phyloP scores from a whole-genome alignment of 2,888 invertebrate genomes.

The Polia nebulosa region DNA sequence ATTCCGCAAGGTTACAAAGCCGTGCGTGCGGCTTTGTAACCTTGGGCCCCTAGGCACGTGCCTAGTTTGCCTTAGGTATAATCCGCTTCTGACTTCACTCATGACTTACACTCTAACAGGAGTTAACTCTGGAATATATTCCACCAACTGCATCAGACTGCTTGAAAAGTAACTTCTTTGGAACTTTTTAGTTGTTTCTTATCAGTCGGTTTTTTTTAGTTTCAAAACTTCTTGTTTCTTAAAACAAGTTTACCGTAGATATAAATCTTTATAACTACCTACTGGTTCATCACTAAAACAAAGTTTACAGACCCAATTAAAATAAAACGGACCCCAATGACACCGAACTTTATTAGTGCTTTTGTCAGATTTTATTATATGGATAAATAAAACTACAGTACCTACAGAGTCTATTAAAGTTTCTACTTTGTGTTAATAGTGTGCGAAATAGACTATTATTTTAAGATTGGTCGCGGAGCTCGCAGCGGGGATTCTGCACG shows the following conservation, averaged over 20 bases:
- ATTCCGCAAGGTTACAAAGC: too few relatives aligned
- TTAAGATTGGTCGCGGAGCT: neutral
- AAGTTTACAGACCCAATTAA: conserved; percentile 46
- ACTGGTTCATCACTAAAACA: conserved; percentile 28
- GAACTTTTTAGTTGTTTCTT: too few relatives aligned
- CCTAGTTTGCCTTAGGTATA: too few relatives aligned
- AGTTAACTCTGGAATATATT: too few relatives aligned
- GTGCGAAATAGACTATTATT: conserved; percentile 21
- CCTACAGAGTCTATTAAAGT: neutral
- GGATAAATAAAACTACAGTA: conserved; percentile 43
- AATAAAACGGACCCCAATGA: conserved; percentile 43
- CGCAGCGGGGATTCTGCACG: neutral
- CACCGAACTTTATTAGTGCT: conserved; percentile 48
- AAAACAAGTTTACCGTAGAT: neutral
- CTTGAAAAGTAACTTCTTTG: too few relatives aligned
- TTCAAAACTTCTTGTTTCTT: neutral
- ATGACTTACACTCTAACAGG: too few relatives aligned
- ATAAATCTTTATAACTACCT: too few relatives aligned
- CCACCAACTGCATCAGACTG: too few relatives aligned
- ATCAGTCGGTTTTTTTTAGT: too few relatives aligned
- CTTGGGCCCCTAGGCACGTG: too few relatives aligned
- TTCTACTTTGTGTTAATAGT: conserved; percentile 18
- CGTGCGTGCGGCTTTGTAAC: too few relatives aligned
- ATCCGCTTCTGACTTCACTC: too few relatives aligned
- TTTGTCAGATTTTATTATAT: conserved; percentile 53